phyloP scores from a whole-genome alignment of 2,113 vertebrate genomes.

The Leuciscus idus region DNA sequence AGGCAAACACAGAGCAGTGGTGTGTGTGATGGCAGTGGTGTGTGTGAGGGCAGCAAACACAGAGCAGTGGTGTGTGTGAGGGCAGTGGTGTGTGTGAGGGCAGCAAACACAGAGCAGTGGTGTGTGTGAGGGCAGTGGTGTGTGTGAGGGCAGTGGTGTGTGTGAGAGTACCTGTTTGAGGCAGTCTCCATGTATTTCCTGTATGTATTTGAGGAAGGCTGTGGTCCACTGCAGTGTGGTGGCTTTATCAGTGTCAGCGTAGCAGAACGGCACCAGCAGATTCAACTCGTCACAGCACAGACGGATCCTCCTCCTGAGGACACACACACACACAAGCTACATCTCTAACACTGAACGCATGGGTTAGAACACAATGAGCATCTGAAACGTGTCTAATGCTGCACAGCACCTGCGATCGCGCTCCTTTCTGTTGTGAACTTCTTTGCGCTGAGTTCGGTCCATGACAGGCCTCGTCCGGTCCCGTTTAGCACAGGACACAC shows the following conservation, averaged over 20 bases:
- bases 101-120: too few species aligned
- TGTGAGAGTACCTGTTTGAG: slow-evolving; percentile 81
- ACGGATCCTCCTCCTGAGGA: slow-evolving; percentile 85
- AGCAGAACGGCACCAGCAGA: slow-evolving; percentile 88
- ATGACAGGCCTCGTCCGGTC: slow-evolving; percentile 56
- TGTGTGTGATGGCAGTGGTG: too few species aligned
- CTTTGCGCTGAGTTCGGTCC: slow-evolving; percentile 77
- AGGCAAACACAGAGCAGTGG: too few species aligned
- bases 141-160: too few species aligned
- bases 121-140: too few species aligned
- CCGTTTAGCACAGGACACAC: not conserved
- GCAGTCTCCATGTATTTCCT: slow-evolving; percentile 82
- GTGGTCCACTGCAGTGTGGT: slow-evolving; percentile 91
- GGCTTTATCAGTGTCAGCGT: slow-evolving; percentile 85
- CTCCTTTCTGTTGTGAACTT: slow-evolving; percentile 91
- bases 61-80: too few species aligned
- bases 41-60: too few species aligned
- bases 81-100: too few species aligned
- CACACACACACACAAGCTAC: not conserved
- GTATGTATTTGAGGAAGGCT: slow-evolving; percentile 88
- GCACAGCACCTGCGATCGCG: slow-evolving; percentile 86
- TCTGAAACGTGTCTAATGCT: not conserved
- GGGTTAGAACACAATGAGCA: too few species aligned
- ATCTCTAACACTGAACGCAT: not conserved
- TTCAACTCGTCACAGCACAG: slow-evolving; percentile 92